These are phyloP conservation scores for Petrocephalus zakoni DNA, from an alignment of 2,113 vertebrate species.

Conservation along the genomic window DNA sequence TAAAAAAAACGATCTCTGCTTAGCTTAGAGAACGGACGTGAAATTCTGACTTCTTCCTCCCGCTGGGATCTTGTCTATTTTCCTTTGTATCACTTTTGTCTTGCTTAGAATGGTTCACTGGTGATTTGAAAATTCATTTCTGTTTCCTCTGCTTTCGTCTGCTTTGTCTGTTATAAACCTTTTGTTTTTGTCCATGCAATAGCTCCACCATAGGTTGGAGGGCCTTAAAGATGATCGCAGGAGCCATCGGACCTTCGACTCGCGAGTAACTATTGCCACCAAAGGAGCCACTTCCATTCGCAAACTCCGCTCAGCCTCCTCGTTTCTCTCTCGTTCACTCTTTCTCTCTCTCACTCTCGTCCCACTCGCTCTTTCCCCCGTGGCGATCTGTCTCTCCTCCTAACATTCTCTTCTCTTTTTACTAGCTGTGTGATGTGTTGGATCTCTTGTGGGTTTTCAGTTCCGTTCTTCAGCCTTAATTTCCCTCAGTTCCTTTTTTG, in stretches of 20 bases:
- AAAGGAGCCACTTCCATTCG: slow-evolving; percentile 80
- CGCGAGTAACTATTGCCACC: slow-evolving; percentile 84
- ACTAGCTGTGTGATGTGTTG: slow-evolving; percentile 22
- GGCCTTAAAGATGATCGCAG: slow-evolving; percentile 88
- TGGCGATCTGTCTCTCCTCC: slow-evolving; percentile 21
- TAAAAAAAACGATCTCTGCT: neutral
- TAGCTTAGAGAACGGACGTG: neutral
- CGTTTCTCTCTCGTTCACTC: slow-evolving; percentile 60
- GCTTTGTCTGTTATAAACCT: slow-evolving; percentile 79
- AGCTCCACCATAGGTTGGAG: slow-evolving; percentile 88
- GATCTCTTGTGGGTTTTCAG: slow-evolving; percentile 24
- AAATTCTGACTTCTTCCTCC: neutral
- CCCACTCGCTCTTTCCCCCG: slow-evolving; percentile 7
- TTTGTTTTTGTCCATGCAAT: slow-evolving; percentile 77
- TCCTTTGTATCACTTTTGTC: slow-evolving; percentile 7
- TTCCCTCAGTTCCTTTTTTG: slow-evolving; percentile 9
- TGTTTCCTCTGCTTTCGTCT: slow-evolving; percentile 47
- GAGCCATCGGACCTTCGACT: slow-evolving; percentile 82
- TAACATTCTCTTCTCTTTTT: slow-evolving; percentile 18
- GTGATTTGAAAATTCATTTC: slow-evolving; percentile 25
- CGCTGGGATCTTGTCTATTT: neutral
- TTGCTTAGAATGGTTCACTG: slow-evolving; percentile 20
- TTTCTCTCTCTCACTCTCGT: neutral
- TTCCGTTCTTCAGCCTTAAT: neutral
- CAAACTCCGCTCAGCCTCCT: slow-evolving; percentile 80